phyloP scores from a whole-genome alignment of 2,888 invertebrate species.

The Lycocerus yunnanus region DNA sequence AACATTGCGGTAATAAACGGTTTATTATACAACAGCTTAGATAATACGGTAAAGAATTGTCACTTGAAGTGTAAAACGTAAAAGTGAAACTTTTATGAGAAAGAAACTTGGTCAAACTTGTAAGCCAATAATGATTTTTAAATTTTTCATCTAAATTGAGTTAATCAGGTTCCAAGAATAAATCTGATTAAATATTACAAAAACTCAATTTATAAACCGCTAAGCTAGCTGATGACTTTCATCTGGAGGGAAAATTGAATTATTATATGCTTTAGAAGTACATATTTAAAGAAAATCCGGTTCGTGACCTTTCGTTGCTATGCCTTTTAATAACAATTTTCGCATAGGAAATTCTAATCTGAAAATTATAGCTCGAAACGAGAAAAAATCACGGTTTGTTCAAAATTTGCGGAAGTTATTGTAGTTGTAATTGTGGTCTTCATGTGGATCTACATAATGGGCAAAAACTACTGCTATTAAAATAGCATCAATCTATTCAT shows the following conservation, averaged over 20 bases:
- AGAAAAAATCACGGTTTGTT: too few species aligned
- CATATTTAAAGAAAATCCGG: slow-evolving; percentile 5
- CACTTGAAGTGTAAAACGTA: neutral
- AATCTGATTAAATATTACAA: neutral
- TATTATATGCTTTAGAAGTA: neutral
- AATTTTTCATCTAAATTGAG: neutral
- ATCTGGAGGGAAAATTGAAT: neutral
- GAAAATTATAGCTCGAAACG: neutral
- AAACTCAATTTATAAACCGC: neutral
- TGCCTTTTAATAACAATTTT: neutral
- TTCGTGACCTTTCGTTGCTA: slow-evolving; percentile 7
- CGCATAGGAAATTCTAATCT: slow-evolving; percentile 5
- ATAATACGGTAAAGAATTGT: neutral
- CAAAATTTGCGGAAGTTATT: too few species aligned
- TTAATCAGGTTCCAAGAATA: neutral
- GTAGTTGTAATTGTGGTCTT: too few species aligned
- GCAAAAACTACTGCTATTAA: slow-evolving; percentile 3
- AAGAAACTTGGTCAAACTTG: neutral
- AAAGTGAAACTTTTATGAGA: neutral
- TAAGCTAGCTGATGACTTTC: neutral
- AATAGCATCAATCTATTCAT: slow-evolving; percentile 11
- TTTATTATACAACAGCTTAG: neutral
- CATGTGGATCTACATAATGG: neutral
- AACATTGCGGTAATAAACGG: neutral
- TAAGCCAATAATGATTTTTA: neutral